Base-by-base conservation (phyloP, 2,888 invertebrate species). In the Orthosia incerta region DNA sequence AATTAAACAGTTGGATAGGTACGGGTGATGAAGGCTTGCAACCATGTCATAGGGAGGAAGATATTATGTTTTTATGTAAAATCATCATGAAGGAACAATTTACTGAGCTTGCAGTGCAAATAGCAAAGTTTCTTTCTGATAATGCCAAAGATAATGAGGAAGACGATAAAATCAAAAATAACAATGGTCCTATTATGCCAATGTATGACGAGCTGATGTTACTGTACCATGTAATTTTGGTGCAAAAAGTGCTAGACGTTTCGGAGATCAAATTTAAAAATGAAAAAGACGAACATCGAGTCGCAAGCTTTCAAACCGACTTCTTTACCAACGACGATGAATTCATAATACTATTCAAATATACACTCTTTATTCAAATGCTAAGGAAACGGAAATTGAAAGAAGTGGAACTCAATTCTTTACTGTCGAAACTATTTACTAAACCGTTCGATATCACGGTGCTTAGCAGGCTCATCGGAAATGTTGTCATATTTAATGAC, bases 201-300 rank as follows among this genome's bases (percentile, higher is more conserved):
- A 72, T 85, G 74, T 71, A 62, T 23, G 71, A 86, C 50, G 76
- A 85, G 3, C 56, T 67, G 5, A 45, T 85, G 9, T 18, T 64
- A 45, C 26, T 26, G 4, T 85, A 80, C 26, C 85, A 86, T 20
- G 73, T 82, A 0, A 67, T 85, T 46, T 59, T 86, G 16, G 63
- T 53, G 1, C 64, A 75, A 50, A 71, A 67, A 12, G 79, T 85
- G 16, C 57, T 86, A 12, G 48, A 74, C 0, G 26, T 83, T 26
- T 66, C 76, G 15, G 71, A 79, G 9, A 64, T 77, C 5, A 61
- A 68, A 26, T 16, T 1, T 20, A 74, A 60, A 64, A 9, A 59
- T 12, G 67, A 73, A n/a, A n/a, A 74, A 9, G 20, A 39, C 0
- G 76, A 62, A 53, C 39, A 82, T 1, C 73, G 85, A 12, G 31